Conservation (phyloP, 1,140 invertebrate species). For the Zaprionus taronus region DNA sequence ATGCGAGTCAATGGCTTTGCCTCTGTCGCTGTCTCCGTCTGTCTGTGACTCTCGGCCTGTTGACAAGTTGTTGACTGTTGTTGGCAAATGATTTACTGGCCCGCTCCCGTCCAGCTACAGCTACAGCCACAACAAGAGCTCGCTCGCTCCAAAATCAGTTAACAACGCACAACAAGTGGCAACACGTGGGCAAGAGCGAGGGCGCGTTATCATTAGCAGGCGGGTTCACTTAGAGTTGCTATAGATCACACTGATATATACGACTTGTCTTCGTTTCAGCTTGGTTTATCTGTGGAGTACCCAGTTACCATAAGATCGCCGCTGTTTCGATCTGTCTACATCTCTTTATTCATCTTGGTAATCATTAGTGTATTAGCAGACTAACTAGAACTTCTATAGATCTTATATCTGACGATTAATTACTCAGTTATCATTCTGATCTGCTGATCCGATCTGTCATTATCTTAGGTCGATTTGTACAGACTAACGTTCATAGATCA, state of each 20-base stretch:
- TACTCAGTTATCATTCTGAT: no score
- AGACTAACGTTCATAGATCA: no score
- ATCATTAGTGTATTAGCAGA: no score
- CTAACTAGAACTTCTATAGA: no score
- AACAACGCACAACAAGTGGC: constrained; percentile 52
- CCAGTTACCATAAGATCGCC: background rate
- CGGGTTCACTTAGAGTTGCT: background rate
- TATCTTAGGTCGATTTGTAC: no score
- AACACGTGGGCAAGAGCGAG: constrained; percentile 39
- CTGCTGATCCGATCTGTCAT: no score
- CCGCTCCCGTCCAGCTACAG: constrained; percentile 24
- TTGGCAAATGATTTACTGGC: constrained; percentile 76
- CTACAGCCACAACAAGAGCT: constrained; percentile 2
- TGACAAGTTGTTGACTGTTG: constrained; percentile 78
- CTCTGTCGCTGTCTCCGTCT: background rate
- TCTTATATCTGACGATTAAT: no score
- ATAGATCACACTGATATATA: background rate
- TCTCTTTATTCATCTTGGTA: background rate
- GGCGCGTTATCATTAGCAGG: background rate
- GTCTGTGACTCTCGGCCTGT: constrained; percentile 37
- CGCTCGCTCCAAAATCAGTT: constrained; percentile 42
- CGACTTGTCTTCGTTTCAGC: background rate
- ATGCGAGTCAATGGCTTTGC: constrained; percentile 47
- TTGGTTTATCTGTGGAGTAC: background rate
- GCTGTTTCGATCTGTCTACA: background rate